Base-by-base conservation (phyloP, 1,140 invertebrate species). In the Drosophila pachea region DNA sequence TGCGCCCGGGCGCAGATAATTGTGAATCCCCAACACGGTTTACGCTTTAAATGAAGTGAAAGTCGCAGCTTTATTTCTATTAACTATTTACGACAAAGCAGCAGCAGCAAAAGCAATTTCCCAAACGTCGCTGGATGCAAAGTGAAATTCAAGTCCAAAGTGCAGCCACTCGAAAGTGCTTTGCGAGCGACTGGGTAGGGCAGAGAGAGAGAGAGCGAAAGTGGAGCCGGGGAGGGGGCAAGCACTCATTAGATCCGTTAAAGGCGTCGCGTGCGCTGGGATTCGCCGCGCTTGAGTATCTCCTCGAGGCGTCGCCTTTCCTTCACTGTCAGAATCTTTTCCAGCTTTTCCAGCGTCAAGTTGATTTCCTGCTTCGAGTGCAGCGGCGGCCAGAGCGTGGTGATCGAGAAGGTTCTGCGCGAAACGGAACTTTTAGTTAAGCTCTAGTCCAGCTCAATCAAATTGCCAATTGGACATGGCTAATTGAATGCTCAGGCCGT, bases 281-380 rank as follows among this genome's bases (percentile, higher is more conserved):
- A 73, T 53, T 81, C 77, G 14, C 68, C 55, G 11, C 79, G 71
- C 29, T 88, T 84, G 72, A 89, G 87, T 78, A 89, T 88, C 73
- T 89, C 76, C 74, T 89, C 84, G 62, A 89, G 74, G 72, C 87
- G 87, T 74, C 87, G 72, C 40, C 87, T 77, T 76, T 89, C 87
- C 74, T 86, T 86, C 36, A 77, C 76, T 71, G 72, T 87, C 52
- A 89, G 54, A 33, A 89, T 78, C 72, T 78, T 78, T 40, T 88
- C 87, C 53, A 89, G 76, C 66, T 74, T 88, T 64, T 88, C 84
- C 67, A 89, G 55, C 12, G 87, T 89, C 33, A 78, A 70, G 75
- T 88, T 88, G 55, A 89, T 89, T 73, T 89, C 87, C 48, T 76
- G 72, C 53, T 89, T 87, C 42, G 87, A 89, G 56, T 88, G 87